Evolutionary conservation across 2,113 vertebrate genomes (phyloP), one percentile per base, ranked within the genome.

Genomic region (Rhodinocichla rosea): DNA sequence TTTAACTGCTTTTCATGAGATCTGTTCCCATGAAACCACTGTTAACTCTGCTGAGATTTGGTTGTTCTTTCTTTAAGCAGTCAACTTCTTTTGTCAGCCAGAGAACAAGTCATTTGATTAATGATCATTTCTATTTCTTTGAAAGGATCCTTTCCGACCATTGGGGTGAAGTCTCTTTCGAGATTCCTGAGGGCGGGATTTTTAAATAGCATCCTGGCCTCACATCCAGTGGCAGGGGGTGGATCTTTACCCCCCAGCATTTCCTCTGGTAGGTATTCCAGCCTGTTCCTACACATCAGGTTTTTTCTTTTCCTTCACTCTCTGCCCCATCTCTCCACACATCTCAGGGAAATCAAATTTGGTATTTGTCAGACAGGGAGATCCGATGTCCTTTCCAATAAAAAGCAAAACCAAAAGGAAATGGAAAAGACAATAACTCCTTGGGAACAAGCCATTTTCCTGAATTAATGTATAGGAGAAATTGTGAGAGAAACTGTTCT

Each of bases 101-200:
- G 90, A 92, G 90, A 87, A 50, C 40, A 79, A 76, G 26, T 35
- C 89, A 33, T 92, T 94, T 98, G 56, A 97, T 96, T 97, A 97
- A 97, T 97, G 63, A 90, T 90, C 4, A 78, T 97, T 98, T 98
- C 97, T 98, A 89, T 98, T 96, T 98, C 87, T 97, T 98, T 97
- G 83, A 96, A 98, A 98, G 98, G 98, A 97, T 98, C 98, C 95
- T 98, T 98, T 44, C 98, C 98, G 44, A 96, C 98, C 94, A 97
- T 98, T 97, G 98, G 98, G 83, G 94, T 98, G 94, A 98, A 98
- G 96, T 97, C 98, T 70, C 97, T 98, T 88, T 98, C 98, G 71
- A 98, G 97, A 95, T 98, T 98, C 98, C 98, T 98, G 96, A 97
- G 98, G 89, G 97, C 97, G 47, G 98, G 98, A 82, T 98, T 98